Conservation (phyloP, 2,797 vertebrate species). For the Xiphorhynchus erythropygius region DNA sequence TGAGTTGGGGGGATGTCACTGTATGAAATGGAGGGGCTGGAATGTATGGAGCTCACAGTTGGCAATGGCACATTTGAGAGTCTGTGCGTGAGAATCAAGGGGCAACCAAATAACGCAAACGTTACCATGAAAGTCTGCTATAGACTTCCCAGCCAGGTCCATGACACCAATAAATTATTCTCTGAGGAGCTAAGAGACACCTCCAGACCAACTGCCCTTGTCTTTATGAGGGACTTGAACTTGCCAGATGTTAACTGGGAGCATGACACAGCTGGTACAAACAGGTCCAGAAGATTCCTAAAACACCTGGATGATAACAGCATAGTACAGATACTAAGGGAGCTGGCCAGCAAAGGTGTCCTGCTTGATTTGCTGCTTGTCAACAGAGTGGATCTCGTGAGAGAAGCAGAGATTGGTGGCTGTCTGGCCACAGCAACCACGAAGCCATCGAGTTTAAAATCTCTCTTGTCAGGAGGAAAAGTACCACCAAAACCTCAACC, state of each 20-base stretch:
- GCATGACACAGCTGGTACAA: background rate
- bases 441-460: background rate
- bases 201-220: background rate
- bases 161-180: background rate
- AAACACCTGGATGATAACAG: background rate
- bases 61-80: background rate
- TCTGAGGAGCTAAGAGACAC: background rate
- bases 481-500: background rate
- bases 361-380: background rate
- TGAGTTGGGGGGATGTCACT: background rate
- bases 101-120: background rate
- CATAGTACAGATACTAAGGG: too few species aligned
- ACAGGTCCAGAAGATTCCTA: background rate
- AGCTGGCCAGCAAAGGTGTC: background rate
- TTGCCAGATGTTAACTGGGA: background rate
- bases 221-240: too few species aligned
- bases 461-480: background rate
- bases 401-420: rapidly evolving
- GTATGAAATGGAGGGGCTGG: background rate
- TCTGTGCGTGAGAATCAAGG: background rate
- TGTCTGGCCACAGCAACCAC: background rate
- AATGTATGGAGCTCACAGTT: background rate
- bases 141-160: background rate
- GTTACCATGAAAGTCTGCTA: rapidly evolving
- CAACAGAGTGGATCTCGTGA: background rate